Base-by-base conservation (phyloP, 2,797 vertebrate species). In the Hephaestus fuliginosus region DNA sequence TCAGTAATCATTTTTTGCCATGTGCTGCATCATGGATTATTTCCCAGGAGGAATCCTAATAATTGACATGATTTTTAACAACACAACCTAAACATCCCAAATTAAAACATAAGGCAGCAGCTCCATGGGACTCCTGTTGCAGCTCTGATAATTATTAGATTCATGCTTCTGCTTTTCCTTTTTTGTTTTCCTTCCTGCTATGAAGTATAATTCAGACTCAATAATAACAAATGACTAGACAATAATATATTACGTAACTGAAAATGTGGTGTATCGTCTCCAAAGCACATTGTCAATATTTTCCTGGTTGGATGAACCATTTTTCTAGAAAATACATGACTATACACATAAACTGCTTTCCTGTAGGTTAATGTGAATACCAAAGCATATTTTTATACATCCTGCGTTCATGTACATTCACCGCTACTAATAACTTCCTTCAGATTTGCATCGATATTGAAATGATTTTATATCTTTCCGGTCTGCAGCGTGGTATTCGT, bases 1-100 rank as follows among this genome's bases (percentile, higher is more conserved):
- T 62, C 36, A 28, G 12, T 25, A 43, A 52, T 74, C 18, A 48
- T 83, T 55, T 28, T 68, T 60, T 33, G 13, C 41, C 20, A 63
- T 78, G 49, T 83, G 39, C 57, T 60, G 68, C 80, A 56, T 60
- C 41, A 66, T 14, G 68, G 66, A 67, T 53, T 62, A 44, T 79
- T 76, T 73, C 63, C 66, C 51, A 71, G 71, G 33, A 48, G 41
- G 30, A 63, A 64, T 39, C 36, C 15, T 7, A 57, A 64, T 62
- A 36, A 60, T 22, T 33, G 18, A 22, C 14, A 17, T 33, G 13
- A 18, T 66, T 74, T 52, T 41, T 55, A 69, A 73, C 43, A 48
- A 46, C 60, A 57, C 66, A 33, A 67, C 7, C 1, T 49, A 71
- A 74, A 77, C 73, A 74, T 22, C 60, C 15, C 33, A 44, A 48